Base-by-base conservation (phyloP, 2,888 invertebrate genomes). In the Oxycera nigricornis region DNA sequence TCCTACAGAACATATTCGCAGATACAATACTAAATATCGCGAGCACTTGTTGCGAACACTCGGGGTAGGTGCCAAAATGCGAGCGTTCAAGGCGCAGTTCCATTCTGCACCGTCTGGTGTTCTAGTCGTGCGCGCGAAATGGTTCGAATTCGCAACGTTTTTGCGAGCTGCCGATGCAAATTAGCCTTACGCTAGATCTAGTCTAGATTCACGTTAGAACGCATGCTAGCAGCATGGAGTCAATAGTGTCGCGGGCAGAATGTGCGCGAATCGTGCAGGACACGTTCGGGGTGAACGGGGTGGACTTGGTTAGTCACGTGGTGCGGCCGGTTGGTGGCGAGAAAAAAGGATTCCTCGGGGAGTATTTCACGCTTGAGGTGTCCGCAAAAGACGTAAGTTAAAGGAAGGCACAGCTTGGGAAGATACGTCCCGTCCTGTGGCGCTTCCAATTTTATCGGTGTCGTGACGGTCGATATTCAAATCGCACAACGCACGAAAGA, bases 311-410 rank as follows among this genome's bases (percentile, higher is more conserved):
- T 7, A 72, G 78, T 2, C 78, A 77, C 7, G 73, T 76, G 7
- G 73, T 84, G 0, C 73, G 73, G 11, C 76, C 76, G 0, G 80
- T 80, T 1, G 79, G 80, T 0, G 79, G 73, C n/a, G 81, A 82
- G 0, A 76, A 82, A 0, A 65, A 82, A 59, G 84, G 84, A 0
- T 84, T 80, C 72, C 81, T 84, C 82, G 84, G 84, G 0, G 84
- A 84, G 61, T 84, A 84, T 70, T 83, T 81, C 59, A 82, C 80
- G 14, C 68, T 84, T 1, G 28, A 67, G 1, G 73, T 83, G 11
- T n/a, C 14, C 20, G 73, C 41, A 3, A 39, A 17, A 20, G 67
- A 72, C 67, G 76, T 76, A 46, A 76, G 76, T 76, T 55, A 2
- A 46, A 46, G 3, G 14, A 2, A n/a, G 6, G 35, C 14, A 46